These are phyloP conservation scores for Anagrus nilaparvatae DNA, from an alignment of 1,140 invertebrate species.

Conservation along the genomic window DNA sequence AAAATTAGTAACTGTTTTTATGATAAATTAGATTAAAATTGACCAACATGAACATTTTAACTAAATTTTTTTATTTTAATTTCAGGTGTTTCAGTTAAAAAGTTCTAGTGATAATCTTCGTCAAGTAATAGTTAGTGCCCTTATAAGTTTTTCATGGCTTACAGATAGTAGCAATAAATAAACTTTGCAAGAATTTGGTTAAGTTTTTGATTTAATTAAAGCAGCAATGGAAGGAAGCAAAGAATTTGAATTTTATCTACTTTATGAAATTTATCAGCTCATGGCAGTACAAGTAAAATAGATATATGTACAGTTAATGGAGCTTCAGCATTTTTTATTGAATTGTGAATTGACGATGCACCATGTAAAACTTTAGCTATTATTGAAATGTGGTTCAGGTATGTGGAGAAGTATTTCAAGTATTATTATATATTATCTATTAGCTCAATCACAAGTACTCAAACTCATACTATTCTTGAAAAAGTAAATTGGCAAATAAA, in stretches of 20 bases:
- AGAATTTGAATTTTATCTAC: constrained; percentile 90
- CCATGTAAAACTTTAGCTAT: constrained; percentile 81
- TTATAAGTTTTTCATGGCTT: constrained; percentile 93
- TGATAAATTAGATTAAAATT: too few species aligned
- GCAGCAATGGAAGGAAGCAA: constrained; percentile 84
- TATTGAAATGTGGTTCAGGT: constrained; percentile 89
- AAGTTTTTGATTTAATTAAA: constrained; percentile 74
- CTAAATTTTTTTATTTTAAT: not conserved
- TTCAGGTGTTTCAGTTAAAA: constrained; percentile 62
- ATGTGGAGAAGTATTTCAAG: constrained; percentile 91
- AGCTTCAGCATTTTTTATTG: constrained; percentile 77
- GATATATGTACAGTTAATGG: constrained; percentile 87
- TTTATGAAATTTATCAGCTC: constrained; percentile 91
- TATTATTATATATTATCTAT: constrained; percentile 72
- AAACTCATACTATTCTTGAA: constrained; percentile 60
- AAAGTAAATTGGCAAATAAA: constrained; percentile 42
- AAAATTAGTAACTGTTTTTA: too few species aligned
- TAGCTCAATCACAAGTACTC: constrained; percentile 55
- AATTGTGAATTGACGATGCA: constrained; percentile 79
- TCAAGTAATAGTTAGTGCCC: constrained; percentile 86
- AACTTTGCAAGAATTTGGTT: constrained; percentile 79
- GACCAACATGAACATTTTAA: too few species aligned
- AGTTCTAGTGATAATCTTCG: constrained; percentile 85
- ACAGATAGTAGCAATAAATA: constrained; percentile 86
- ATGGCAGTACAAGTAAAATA: constrained; percentile 87